Evolutionary conservation across 2,797 vertebrate genomes (phyloP), one percentile per base, ranked within the genome.

Genomic region (Halcyon chelicuti): DNA sequence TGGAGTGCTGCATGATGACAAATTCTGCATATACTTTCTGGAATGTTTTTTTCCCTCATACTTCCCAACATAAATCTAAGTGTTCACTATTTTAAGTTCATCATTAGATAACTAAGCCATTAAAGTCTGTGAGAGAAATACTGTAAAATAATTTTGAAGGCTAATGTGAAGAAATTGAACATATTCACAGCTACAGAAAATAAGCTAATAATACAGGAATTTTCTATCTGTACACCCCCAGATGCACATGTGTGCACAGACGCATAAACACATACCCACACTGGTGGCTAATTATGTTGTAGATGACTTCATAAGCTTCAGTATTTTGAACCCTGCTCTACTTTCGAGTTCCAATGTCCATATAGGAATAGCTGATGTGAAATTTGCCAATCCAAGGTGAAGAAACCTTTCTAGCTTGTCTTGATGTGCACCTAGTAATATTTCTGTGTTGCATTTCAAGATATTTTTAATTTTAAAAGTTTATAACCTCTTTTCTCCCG

Each of bases 251-350:
- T 20, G 12, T 7, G 7, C 5, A 17, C 17, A 83, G 28, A 42
- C 5, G 17, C 9, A 7, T 44, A n/a, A 5, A 13, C 5, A 7
- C 12, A n/a, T 61, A 42, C 29, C n/a, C 39, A 60, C 0, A 1
- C 26, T 73, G 31, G 12, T 62, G 55, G 37, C 22, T 83, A n/a
- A 62, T 37, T 63, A 22, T 44, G 37, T 47, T 65, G n/a, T 54
- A 68, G 31, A 21, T 70, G 0, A 42, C 26, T 52, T 49, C 49
- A 68, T 39, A 58, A 90, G 9, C 29, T 82, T 0, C 2, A 16
- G 4, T 35, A 1, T 42, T 62, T 65, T 16, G 9, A 23, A 65
- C 61, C 16, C 25, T 82, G 39, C 16, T 91, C 17, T 42, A 7
- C 22, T 70, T 65, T 22, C 70, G 35, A 9, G 10, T 58, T 89